Evolutionary conservation across 2,113 vertebrate species (phyloP).

Genomic region (Sylvia atricapilla): DNA sequence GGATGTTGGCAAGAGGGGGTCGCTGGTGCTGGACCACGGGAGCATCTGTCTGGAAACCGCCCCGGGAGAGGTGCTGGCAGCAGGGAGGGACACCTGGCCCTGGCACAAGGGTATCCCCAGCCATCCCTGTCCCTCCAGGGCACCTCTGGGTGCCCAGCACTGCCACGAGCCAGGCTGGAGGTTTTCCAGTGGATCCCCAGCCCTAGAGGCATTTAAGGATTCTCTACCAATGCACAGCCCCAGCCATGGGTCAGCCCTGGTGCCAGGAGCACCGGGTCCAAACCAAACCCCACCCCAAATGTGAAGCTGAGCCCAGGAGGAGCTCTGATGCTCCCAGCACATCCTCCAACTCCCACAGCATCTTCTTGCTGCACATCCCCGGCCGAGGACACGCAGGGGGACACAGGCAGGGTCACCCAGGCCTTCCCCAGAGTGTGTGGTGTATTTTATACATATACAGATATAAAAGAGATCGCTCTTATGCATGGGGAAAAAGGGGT

Average conservation of each 20-base stretch:
- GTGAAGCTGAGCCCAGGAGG: fast-evolving
- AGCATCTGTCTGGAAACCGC: constrained; percentile 28
- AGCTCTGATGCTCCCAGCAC: background rate
- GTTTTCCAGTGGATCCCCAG: fast-evolving
- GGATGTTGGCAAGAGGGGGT: background rate
- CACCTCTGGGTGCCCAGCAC: background rate
- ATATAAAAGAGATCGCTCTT: background rate
- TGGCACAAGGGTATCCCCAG: background rate
- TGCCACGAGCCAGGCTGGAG: background rate
- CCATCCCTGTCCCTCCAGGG: background rate
- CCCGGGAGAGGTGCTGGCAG: background rate
- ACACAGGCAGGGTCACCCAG: background rate
- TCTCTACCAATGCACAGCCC: background rate
- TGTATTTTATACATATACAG: fast-evolving
- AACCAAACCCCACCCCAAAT: background rate
- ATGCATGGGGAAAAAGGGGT: background rate
- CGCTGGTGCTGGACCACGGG: background rate
- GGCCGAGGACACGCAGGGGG: fast-evolving
- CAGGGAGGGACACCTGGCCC: fast-evolving
- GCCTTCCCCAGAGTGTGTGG: background rate
- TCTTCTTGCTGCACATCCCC: background rate
- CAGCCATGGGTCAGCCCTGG: background rate
- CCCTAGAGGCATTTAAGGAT: background rate
- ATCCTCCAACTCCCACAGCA: background rate
- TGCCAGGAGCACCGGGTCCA: background rate